Conservation (phyloP, 1,140 invertebrate species). For the Trichomalopsis sarcophagae region DNA sequence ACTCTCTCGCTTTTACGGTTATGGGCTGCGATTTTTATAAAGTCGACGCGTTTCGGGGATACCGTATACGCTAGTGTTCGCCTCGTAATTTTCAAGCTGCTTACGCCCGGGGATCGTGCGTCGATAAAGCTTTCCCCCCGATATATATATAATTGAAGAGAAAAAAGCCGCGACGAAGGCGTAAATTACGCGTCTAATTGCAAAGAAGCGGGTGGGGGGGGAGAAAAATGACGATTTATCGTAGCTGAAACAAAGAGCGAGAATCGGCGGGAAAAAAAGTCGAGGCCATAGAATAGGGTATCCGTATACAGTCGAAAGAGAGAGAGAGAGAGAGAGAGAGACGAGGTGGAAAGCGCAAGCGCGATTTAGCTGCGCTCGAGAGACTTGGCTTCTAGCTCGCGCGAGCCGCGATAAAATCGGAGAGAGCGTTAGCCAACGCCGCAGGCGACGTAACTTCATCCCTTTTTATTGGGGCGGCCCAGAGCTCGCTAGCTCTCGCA, state of each 20-base stretch:
- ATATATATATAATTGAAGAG: too few species aligned
- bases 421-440: conserved; percentile 45
- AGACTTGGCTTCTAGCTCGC: not conserved
- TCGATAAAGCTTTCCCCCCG: too few species aligned
- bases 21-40: not conserved
- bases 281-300: too few species aligned
- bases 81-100: not conserved
- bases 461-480: conserved; percentile 69
- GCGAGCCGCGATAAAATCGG: conserved; percentile 40
- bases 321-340: not conserved
- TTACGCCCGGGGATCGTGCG: not conserved
- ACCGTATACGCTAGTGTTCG: not conserved
- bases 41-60: not conserved
- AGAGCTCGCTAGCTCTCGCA: not conserved
- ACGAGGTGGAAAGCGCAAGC: not conserved
- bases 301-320: too few species aligned
- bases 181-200: conserved; percentile 5
- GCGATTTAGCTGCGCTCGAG: conserved; percentile 9
- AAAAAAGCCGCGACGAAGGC: not conserved
- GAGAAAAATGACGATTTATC: conserved; percentile 39
- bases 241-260: conserved; percentile 4
- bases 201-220: not conserved
- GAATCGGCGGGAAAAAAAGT: not conserved
- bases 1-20: not conserved
- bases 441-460: conserved; percentile 67